Evolutionary conservation across 2,797 vertebrate genomes (phyloP).

Genomic region (Ateles fusciceps): DNA sequence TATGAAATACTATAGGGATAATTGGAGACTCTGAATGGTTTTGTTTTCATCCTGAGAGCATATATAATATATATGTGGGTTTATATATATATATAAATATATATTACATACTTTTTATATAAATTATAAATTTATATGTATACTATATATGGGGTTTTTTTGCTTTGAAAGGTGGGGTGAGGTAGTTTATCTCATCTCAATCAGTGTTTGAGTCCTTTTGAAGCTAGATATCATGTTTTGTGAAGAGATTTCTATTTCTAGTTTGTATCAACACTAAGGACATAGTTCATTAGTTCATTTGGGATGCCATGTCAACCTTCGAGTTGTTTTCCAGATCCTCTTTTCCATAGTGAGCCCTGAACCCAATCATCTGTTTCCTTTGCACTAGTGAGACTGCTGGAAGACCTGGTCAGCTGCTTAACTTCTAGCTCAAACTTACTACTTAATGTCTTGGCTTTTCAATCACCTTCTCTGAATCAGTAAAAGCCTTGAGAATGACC

Average conservation of each 20-base stretch:
- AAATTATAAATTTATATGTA: no score
- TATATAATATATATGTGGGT: neutral
- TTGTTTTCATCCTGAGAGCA: neutral
- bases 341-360: neutral
- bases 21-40: neutral
- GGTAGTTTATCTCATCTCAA: neutral
- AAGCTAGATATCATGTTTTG: neutral
- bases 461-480: neutral
- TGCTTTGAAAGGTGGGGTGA: neutral
- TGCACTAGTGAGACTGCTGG: neutral
- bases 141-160: neutral
- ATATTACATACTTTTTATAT: no score
- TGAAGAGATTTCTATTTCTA: constrained; percentile 2
- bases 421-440: neutral
- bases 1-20: neutral
- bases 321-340: neutral
- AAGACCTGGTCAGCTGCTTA: neutral
- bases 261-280: neutral
- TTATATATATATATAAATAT: no score
- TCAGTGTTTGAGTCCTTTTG: neutral
- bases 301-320: neutral
- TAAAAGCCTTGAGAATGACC: neutral
- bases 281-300: neutral
- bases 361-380: neutral
- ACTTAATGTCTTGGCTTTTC: neutral